Evolutionary conservation across 1,140 invertebrate genomes (phyloP).

Genomic region (Frieseomelitta varia): DNA sequence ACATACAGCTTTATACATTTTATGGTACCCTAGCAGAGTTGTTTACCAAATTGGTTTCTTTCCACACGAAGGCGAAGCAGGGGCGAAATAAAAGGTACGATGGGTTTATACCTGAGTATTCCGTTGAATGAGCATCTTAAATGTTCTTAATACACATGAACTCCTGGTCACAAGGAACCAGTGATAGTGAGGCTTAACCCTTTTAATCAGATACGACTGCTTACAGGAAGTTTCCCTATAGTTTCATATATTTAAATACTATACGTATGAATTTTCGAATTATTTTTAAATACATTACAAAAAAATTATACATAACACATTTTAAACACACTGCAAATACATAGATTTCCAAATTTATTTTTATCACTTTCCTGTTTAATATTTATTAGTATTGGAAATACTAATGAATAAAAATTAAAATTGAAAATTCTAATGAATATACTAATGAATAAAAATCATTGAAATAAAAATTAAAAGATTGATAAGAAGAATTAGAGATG

Average conservation of each 20-base stretch:
- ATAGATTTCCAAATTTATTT: not conserved
- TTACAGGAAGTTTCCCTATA: too few species aligned
- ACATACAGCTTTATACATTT: slow-evolving; percentile 12
- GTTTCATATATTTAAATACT: too few species aligned
- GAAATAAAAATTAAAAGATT: too few species aligned
- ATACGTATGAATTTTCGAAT: too few species aligned
- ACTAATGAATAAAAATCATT: too few species aligned
- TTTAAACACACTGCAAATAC: not conserved
- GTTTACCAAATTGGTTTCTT: slow-evolving; percentile 61
- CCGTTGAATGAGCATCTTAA: not conserved
- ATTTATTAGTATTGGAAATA: too few species aligned
- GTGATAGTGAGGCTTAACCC: slow-evolving; percentile 5
- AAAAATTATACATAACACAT: too few species aligned
- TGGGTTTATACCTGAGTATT: not conserved
- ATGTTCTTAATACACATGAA: not conserved
- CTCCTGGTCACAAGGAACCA: not conserved
- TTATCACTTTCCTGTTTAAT: not conserved
- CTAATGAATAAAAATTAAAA: too few species aligned
- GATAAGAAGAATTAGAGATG: not conserved
- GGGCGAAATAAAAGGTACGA: not conserved
- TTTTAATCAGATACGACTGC: not conserved
- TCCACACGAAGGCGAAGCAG: not conserved
- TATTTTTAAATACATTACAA: too few species aligned
- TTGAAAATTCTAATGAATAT: too few species aligned
- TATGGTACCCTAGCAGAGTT: slow-evolving; percentile 51